Base-by-base conservation (phyloP, 2,113 vertebrate species). In the Ahaetulla prasina region DNA sequence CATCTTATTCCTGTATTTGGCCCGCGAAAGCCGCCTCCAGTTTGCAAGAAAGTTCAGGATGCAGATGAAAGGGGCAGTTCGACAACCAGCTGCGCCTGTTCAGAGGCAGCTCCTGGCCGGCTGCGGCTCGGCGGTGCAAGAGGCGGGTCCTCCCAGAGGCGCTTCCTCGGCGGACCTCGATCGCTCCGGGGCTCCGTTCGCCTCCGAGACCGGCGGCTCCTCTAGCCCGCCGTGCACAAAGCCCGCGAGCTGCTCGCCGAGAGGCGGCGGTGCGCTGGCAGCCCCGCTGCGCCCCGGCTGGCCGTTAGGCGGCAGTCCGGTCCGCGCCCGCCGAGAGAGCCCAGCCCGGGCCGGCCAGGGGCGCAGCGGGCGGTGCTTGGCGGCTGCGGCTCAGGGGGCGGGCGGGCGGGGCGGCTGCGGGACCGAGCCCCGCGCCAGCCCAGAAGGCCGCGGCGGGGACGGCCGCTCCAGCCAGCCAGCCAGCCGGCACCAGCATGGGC, bases 331-430 rank as follows among this genome's bases (percentile, higher is more conserved):
- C 43, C 88, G 9, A 16, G 45, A 68, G n/a, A n/a, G n/a, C n/a
- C n/a, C n/a, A n/a, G 60, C 49, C 68, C 47, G 6, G 89, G 6
- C 39, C 57, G 53, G 49, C 53, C 30, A 52, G 92, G 92, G 90
- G 88, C 94, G 93, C 89, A 80, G 91, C 74, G 55, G 87, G n/a
- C 43, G 88, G 88, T 60, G 55, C 95, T 54, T 4, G 12, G 3
- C 8, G 22, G 27, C 47, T 27, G 27, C 53, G 4, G 53, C 53
- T 25, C 18, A 0, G 54, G 93, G 22, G 45, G 45, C 45, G 45
- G 45, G 45, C 1, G 74, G 3, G n/a, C n/a, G 52, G 23, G 25
- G 63, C 60, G 55, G 49, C 60, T 27, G 57, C 57, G 20, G 30
- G 50, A 39, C 74, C 22, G 1, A 43, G 3, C 0, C 43, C 18